Percentiles rank a stretch among this genome's conserved stretches.
phyloP scores from a whole-genome alignment of 2,113 vertebrate species.

The Glaucidium brasilianum region DNA sequence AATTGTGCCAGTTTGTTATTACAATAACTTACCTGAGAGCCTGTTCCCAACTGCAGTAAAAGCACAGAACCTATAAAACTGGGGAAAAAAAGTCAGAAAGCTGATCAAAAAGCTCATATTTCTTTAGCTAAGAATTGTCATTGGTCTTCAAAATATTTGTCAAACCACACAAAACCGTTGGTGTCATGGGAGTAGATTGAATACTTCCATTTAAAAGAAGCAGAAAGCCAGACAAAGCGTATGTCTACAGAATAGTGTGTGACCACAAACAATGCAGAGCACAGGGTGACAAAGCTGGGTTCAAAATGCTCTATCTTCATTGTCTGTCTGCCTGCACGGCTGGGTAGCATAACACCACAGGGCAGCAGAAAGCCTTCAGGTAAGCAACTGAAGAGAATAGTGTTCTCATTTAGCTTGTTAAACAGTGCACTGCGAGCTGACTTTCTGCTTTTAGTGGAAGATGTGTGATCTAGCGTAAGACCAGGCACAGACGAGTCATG shows the following conservation, averaged over 20 bases:
- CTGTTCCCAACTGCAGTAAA: background rate
- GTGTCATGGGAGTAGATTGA: background rate
- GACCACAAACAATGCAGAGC: background rate
- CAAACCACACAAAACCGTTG: background rate
- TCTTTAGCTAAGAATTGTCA: background rate
- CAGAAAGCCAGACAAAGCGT: background rate
- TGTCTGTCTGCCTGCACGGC: fast-evolving
- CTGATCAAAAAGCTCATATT: background rate
- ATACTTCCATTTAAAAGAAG: background rate
- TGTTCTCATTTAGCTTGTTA: background rate
- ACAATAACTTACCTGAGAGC: background rate
- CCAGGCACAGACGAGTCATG: background rate
- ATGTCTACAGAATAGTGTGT: background rate
- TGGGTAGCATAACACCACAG: fast-evolving
- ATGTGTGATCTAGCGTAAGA: background rate
- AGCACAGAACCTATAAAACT: background rate
- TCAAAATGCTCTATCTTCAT: background rate
- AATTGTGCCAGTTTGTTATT: background rate
- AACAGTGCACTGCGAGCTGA: background rate
- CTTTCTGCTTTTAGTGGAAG: background rate
- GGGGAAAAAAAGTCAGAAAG: background rate
- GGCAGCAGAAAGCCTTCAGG: background rate
- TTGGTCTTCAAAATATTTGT: background rate
- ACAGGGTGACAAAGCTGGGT: background rate
- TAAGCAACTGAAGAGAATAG: background rate